Percentiles rank a stretch among this genome's conserved stretches.
Conservation (phyloP, 2,113 vertebrate genomes). For the Embiotoca jacksoni region DNA sequence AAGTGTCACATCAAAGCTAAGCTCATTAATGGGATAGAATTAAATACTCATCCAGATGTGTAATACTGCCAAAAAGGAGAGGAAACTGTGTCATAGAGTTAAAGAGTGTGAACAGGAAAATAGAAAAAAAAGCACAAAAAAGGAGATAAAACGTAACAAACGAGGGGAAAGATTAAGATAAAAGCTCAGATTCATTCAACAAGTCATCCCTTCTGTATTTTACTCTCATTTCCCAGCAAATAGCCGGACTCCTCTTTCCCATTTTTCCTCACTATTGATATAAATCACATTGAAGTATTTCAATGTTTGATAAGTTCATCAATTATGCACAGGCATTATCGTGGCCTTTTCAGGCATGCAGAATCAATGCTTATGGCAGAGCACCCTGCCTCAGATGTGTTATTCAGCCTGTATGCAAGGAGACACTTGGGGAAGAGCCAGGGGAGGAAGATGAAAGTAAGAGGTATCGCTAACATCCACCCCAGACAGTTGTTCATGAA, state of each 20-base stretch:
- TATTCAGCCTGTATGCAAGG: conserved; percentile 73
- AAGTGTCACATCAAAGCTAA: conserved; percentile 81
- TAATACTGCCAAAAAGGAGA: not conserved
- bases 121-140: not conserved
- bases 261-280: conserved; percentile 41
- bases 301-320: conserved; percentile 68
- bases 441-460: conserved; percentile 85
- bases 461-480: conserved; percentile 83
- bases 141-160: conserved; percentile 19
- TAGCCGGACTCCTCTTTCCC: conserved; percentile 1
- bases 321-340: conserved; percentile 73
- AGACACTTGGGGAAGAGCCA: conserved; percentile 83
- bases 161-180: conserved; percentile 16
- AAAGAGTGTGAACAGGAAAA: not conserved
- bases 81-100: not conserved
- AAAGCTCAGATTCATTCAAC: conserved; percentile 31
- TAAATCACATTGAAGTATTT: conserved; percentile 64
- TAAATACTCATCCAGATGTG: conserved; percentile 46
- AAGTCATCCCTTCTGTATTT: conserved; percentile 41
- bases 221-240: conserved; percentile 1
- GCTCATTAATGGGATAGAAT: conserved; percentile 62
- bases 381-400: conserved; percentile 74
- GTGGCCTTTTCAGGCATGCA: conserved; percentile 75
- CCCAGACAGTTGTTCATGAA: conserved; percentile 88
- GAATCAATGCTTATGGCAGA: conserved; percentile 67